Evolutionary conservation across 2,113 vertebrate genomes (phyloP).

Genomic region (Cololabis saira): DNA sequence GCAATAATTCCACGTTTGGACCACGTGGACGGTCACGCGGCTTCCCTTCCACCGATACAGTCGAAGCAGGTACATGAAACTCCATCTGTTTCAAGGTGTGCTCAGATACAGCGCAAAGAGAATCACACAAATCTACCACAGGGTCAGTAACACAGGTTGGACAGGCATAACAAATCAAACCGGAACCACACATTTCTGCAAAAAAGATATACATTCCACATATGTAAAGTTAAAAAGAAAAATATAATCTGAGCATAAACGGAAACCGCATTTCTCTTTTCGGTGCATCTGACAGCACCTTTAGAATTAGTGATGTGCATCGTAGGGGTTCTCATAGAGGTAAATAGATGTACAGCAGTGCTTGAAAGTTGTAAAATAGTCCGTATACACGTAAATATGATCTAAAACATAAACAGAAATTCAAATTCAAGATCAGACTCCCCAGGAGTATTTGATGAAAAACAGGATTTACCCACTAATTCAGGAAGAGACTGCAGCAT

Average conservation of each 20-base stretch:
- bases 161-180: not conserved
- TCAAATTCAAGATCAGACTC: not conserved
- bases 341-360: conserved; percentile 22
- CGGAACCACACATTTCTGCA: too few relatives aligned
- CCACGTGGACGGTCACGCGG: conserved; percentile 86
- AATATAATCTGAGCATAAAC: not conserved
- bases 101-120: conserved; percentile 63
- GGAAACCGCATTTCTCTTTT: conserved; percentile 40
- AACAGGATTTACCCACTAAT: not conserved
- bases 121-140: conserved; percentile 9
- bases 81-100: conserved; percentile 33
- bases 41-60: conserved; percentile 84
- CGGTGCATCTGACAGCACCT: conserved; percentile 65
- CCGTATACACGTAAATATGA: not conserved
- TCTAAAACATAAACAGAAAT: not conserved
- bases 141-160: not conserved
- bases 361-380: not conserved
- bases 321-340: conserved; percentile 11
- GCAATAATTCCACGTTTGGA: conserved; percentile 87
- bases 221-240: not conserved
- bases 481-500: not conserved
- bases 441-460: not conserved
- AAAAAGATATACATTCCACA: too few relatives aligned
- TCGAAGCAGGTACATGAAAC: conserved; percentile 89
- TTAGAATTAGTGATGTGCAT: not conserved